Evolutionary conservation across 2,797 vertebrate genomes (phyloP).

Genomic region (Micromesistius poutassou): DNA sequence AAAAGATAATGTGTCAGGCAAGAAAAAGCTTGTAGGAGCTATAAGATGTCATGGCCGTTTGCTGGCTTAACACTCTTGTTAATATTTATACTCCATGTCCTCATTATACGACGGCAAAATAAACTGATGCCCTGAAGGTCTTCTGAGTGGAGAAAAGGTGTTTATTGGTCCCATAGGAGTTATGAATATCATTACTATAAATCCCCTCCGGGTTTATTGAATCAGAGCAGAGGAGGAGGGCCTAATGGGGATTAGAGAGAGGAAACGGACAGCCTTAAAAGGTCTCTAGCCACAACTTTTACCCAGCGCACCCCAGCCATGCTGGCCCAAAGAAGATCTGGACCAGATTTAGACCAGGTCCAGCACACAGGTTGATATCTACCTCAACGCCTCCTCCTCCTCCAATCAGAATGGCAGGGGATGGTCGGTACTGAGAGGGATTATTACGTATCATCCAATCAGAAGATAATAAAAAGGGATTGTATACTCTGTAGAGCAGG

Average conservation of each 20-base stretch:
- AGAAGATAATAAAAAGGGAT: not conserved
- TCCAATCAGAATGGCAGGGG: not conserved
- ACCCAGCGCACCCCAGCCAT: slow-evolving; percentile 53
- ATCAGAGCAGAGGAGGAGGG: slow-evolving; percentile 61
- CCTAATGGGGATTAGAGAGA: slow-evolving; percentile 67
- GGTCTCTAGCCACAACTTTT: slow-evolving; percentile 65
- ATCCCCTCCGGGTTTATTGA: slow-evolving; percentile 69
- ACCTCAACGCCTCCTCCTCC: not conserved
- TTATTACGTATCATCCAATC: not conserved
- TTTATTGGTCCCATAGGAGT: slow-evolving; percentile 64
- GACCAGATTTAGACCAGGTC: not conserved
- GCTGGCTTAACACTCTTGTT: slow-evolving; percentile 47
- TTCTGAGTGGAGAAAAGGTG: slow-evolving; percentile 48
- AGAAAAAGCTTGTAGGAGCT: slow-evolving; percentile 44
- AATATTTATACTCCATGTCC: slow-evolving; percentile 25
- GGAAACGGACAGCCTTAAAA: slow-evolving; percentile 61
- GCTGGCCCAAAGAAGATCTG: too few species aligned
- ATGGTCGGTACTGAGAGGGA: not conserved
- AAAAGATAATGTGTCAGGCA: slow-evolving; percentile 14
- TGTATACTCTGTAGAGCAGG: not conserved
- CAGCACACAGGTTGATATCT: not conserved
- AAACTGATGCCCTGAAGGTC: slow-evolving; percentile 45
- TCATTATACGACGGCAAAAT: slow-evolving; percentile 48
- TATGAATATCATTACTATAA: slow-evolving; percentile 66
- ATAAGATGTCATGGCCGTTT: slow-evolving; percentile 38